These are phyloP conservation scores for Heliconius erato DNA, from an alignment of 2,888 invertebrate species.

Conservation along the genomic window DNA sequence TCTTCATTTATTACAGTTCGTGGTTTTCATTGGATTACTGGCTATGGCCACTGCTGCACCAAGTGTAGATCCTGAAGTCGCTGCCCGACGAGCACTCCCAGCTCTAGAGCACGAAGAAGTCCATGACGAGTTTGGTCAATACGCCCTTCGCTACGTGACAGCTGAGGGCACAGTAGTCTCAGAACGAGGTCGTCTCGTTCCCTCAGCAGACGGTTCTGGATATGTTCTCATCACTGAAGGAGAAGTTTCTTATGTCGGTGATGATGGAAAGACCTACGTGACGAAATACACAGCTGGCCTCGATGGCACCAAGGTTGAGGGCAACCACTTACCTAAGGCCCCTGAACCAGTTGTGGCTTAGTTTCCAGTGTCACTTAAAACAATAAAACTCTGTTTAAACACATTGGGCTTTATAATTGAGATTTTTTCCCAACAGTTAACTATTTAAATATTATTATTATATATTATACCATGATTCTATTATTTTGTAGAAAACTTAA, in stretches of 20 bases:
- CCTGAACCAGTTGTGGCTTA: conserved; percentile 24
- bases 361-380: conserved; percentile 6
- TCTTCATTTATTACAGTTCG: conserved; percentile 56
- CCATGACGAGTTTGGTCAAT: conserved; percentile 66
- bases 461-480: neutral
- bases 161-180: conserved; percentile 66
- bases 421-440: neutral
- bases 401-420: neutral
- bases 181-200: conserved; percentile 63
- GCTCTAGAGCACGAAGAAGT: conserved; percentile 65
- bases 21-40: conserved; percentile 57
- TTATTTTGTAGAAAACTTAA: neutral
- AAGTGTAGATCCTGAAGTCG: conserved; percentile 39
- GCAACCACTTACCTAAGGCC: conserved; percentile 62
- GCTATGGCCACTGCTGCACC: conserved; percentile 60
- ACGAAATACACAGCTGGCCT: conserved; percentile 67
- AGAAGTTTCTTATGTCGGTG: conserved; percentile 65
- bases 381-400: neutral
- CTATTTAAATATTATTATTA: neutral
- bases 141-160: conserved; percentile 64
- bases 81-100: conserved; percentile 40
- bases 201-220: conserved; percentile 57
- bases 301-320: conserved; percentile 64
- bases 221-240: conserved; percentile 67
- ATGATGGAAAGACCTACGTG: conserved; percentile 68